phyloP scores from a whole-genome alignment of 1,140 invertebrate species.

The Zelostemma sp. region DNA sequence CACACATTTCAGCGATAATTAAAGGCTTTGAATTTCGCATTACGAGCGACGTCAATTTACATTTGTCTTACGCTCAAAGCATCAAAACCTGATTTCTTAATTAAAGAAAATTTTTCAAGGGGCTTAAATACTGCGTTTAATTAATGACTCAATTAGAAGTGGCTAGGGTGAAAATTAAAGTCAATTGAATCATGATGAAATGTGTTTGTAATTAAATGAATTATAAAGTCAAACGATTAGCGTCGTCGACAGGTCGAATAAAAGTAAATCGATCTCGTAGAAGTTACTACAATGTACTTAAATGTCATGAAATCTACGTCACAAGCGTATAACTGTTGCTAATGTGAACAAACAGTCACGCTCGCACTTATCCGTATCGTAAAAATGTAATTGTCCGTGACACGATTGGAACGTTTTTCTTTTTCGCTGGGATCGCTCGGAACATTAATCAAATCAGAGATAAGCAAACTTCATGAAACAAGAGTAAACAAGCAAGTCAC shows the following conservation, averaged over 20 bases:
- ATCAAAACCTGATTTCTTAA: conserved; percentile 2
- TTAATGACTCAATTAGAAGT: too few relatives aligned
- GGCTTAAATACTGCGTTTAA: too few relatives aligned
- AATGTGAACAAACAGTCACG: conserved; percentile 26
- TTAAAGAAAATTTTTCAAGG: neutral
- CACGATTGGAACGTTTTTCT: conserved; percentile 27
- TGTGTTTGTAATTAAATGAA: neutral
- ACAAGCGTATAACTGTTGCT: conserved; percentile 5
- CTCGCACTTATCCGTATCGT: conserved; percentile 11
- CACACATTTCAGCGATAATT: too few relatives aligned
- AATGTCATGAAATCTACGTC: conserved; percentile 21
- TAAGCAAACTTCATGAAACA: too few relatives aligned
- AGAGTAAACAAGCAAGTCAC: too few relatives aligned
- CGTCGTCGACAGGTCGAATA: conserved; percentile 1
- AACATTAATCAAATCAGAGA: neutral
- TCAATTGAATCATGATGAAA: neutral
- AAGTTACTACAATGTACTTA: conserved; percentile 12
- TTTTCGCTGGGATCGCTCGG: neutral
- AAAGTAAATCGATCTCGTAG: conserved; percentile 5
- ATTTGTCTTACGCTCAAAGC: neutral
- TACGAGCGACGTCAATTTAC: neutral
- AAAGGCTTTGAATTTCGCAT: too few relatives aligned
- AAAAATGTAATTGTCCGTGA: conserved; percentile 29
- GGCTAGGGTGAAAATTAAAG: too few relatives aligned
- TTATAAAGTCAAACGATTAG: conserved; percentile 2